phyloP scores from a whole-genome alignment of 2,888 invertebrate species.

The Hanleya hanleyi region DNA sequence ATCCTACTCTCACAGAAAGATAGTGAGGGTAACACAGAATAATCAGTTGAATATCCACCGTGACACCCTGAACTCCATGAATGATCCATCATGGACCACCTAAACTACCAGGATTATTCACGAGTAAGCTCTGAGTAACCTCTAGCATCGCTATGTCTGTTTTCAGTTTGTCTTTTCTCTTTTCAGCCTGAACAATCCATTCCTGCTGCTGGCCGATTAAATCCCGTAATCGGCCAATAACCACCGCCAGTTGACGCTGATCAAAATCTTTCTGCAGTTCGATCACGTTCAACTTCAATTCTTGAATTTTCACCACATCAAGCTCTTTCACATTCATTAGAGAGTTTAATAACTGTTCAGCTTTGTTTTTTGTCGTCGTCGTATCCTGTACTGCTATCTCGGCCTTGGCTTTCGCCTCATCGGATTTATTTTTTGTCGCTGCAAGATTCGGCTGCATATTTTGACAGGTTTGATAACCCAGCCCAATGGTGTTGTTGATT shows the following conservation, averaged over 20 bases:
- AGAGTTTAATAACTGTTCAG: not conserved
- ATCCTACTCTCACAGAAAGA: too few species aligned
- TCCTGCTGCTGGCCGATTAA: not conserved
- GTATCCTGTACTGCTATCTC: not conserved
- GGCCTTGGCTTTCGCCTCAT: not conserved
- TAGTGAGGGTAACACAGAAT: too few species aligned
- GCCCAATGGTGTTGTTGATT: slow-evolving; percentile 10
- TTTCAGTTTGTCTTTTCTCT: not conserved
- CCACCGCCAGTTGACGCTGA: not conserved
- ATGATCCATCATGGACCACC: too few species aligned
- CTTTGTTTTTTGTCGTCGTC: not conserved
- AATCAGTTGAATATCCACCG: too few species aligned
- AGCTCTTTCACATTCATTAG: slow-evolving; percentile 12
- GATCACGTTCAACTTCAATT: not conserved
- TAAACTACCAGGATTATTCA: too few species aligned
- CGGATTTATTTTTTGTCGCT: not conserved
- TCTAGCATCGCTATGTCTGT: not conserved
- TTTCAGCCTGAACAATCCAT: not conserved
- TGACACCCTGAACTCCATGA: too few species aligned
- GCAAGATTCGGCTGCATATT: not conserved
- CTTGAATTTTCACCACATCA: slow-evolving; percentile 5
- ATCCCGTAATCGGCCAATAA: not conserved
- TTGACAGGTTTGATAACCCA: not conserved
- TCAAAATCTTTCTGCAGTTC: not conserved
- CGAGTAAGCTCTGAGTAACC: not conserved